These are phyloP conservation scores for Hipposideros larvatus DNA, from an alignment of 2,797 vertebrate genomes.

Conservation along the genomic window DNA sequence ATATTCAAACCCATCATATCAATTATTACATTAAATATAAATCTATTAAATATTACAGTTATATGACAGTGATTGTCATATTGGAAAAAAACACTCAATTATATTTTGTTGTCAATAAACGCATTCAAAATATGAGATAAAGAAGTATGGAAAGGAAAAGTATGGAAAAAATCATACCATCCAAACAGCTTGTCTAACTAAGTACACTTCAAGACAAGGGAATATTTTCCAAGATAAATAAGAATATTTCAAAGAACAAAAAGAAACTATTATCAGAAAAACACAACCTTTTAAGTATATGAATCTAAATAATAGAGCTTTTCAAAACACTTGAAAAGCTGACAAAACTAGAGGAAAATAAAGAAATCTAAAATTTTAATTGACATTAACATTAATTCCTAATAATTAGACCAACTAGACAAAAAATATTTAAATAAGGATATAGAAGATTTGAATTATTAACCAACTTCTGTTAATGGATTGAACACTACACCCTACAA, in stretches of 20 bases:
- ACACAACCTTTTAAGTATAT: neutral
- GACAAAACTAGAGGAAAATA: neutral
- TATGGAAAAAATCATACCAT: neutral
- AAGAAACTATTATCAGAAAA: neutral
- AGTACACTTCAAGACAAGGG: neutral
- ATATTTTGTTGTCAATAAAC: neutral
- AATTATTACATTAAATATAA: neutral
- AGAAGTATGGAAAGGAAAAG: neutral
- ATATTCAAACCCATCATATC: neutral
- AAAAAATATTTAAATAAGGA: neutral
- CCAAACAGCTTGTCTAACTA: neutral
- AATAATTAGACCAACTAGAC: neutral
- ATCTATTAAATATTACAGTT: neutral
- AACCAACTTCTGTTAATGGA: neutral
- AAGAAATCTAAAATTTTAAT: neutral
- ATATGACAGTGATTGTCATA: neutral
- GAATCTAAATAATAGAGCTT: neutral
- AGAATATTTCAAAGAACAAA: neutral
- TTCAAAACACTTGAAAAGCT: neutral
- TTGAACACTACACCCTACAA: neutral
- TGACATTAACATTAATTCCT: neutral
- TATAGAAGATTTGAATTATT: neutral
- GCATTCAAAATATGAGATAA: neutral
- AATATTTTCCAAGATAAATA: constrained; percentile 1
- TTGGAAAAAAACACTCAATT: neutral